Evolutionary conservation across 2,113 vertebrate species (phyloP).

Genomic region (Notothenia rossii): DNA sequence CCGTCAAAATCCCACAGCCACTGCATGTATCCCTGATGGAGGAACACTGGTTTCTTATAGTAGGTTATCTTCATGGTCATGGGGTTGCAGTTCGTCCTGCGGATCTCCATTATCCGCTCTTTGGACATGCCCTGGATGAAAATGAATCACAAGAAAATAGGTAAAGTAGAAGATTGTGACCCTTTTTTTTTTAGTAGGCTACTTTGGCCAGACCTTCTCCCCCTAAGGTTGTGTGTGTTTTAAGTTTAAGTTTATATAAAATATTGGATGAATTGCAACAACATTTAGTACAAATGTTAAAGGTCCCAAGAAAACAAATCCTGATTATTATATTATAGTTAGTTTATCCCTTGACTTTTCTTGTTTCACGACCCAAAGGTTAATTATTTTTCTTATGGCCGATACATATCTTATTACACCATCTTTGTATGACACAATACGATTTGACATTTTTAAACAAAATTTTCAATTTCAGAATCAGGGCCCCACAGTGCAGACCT

Average conservation of each 20-base stretch:
- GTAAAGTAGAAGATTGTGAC: too few species aligned
- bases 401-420: too few species aligned
- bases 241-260: background rate
- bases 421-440: too few species aligned
- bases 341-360: background rate
- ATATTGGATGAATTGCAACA: background rate
- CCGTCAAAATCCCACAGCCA: slow-evolving; percentile 85
- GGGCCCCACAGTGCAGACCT: background rate
- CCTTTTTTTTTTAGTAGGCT: too few species aligned
- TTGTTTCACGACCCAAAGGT: background rate
- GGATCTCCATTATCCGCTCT: slow-evolving; percentile 83
- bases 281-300: background rate
- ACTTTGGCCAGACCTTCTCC: background rate
- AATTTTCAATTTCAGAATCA: background rate
- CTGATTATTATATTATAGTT: background rate
- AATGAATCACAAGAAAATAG: too few species aligned
- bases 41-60: slow-evolving; percentile 89
- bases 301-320: background rate
- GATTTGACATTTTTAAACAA: background rate
- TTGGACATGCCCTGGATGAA: slow-evolving; percentile 81
- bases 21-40: slow-evolving; percentile 88
- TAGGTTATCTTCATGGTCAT: slow-evolving; percentile 76
- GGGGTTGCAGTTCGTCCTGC: slow-evolving; percentile 82
- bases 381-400: background rate
- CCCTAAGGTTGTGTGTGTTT: background rate